Evolutionary conservation across 2,888 invertebrate species (phyloP).

Genomic region (Athrips mouffetella): DNA sequence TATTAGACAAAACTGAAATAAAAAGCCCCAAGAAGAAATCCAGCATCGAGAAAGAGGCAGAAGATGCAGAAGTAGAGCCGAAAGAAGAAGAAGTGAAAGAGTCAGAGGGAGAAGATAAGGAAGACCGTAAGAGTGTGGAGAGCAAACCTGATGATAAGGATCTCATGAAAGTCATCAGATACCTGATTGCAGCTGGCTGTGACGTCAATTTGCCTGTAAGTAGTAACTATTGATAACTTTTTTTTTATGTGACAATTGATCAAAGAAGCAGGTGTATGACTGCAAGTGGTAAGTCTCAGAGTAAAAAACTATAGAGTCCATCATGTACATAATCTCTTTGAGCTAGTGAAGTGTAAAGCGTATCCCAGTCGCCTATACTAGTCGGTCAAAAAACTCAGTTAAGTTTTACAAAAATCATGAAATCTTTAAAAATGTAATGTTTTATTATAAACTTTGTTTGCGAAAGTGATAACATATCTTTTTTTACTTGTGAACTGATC

Average conservation of each 20-base stretch:
- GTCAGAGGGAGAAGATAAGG: slow-evolving; percentile 23
- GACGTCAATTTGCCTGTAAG: slow-evolving; percentile 85
- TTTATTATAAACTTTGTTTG: no score
- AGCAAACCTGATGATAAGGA: slow-evolving; percentile 39
- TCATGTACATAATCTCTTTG: no score
- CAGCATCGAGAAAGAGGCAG: slow-evolving; percentile 24
- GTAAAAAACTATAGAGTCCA: no score
- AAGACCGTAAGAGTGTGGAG: slow-evolving; percentile 24
- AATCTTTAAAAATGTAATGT: no score
- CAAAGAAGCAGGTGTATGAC: no score
- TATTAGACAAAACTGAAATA: slow-evolving; percentile 44
- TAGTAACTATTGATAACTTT: background rate
- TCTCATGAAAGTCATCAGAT: slow-evolving; percentile 72
- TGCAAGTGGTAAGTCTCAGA: no score
- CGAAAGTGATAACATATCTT: no score
- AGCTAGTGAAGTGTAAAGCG: no score
- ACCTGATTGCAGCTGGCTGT: slow-evolving; percentile 88
- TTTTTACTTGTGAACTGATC: no score
- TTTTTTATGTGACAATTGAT: background rate
- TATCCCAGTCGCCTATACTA: no score
- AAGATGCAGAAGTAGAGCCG: slow-evolving; percentile 23
- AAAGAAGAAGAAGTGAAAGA: slow-evolving; percentile 23
- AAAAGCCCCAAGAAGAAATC: slow-evolving; percentile 22
- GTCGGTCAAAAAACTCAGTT: no score
- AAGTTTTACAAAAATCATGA: no score